Evolutionary conservation across 2,888 invertebrate species (phyloP).

Genomic region (Volucella inflata): DNA sequence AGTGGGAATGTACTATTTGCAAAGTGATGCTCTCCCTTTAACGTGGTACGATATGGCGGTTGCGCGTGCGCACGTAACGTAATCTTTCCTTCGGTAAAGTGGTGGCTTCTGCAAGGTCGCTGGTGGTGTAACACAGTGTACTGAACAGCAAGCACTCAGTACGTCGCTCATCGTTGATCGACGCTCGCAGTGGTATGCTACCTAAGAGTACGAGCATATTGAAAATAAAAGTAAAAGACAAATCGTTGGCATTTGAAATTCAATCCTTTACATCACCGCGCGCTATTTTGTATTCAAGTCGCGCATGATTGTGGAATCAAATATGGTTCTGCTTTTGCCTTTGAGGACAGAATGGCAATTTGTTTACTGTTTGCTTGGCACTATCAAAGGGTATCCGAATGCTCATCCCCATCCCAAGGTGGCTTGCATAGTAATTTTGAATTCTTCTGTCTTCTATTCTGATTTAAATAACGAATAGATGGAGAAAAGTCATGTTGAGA

Average conservation of each 20-base stretch:
- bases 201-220: background rate
- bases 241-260: slow-evolving; percentile 43
- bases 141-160: background rate
- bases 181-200: slow-evolving; percentile 8
- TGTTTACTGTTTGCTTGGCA: slow-evolving; percentile 32
- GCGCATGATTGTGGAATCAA: slow-evolving; percentile 39
- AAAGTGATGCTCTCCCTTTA: slow-evolving; percentile 2
- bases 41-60: background rate
- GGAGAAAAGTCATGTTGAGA: background rate
- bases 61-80: slow-evolving; percentile 39
- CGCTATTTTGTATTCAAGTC: slow-evolving; percentile 44
- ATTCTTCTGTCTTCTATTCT: slow-evolving; percentile 24
- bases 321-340: slow-evolving; percentile 61
- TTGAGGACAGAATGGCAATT: slow-evolving; percentile 45
- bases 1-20: slow-evolving; percentile 13
- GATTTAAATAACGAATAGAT: slow-evolving; percentile 32
- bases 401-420: slow-evolving; percentile 3
- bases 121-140: slow-evolving; percentile 3
- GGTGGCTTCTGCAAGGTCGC: slow-evolving; percentile 63
- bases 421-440: slow-evolving; percentile 55
- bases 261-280: slow-evolving; percentile 60
- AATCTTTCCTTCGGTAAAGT: slow-evolving; percentile 15
- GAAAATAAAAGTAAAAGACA: slow-evolving; percentile 57
- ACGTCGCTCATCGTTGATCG: background rate
- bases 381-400: slow-evolving; percentile 33